phyloP scores from a whole-genome alignment of 2,113 vertebrate genomes.

The Esox niger region DNA sequence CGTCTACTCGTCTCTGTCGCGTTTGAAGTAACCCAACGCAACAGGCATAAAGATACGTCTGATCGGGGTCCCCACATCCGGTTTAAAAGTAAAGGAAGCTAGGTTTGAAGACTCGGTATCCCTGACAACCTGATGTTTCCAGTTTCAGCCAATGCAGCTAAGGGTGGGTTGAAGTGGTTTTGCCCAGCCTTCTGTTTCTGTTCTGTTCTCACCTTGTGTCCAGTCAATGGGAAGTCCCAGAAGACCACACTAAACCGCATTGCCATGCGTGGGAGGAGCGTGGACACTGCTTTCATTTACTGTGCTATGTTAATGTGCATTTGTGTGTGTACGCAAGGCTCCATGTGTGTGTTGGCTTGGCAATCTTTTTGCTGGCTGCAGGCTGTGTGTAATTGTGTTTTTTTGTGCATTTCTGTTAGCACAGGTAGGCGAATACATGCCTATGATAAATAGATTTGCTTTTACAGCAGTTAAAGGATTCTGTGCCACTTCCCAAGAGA shows the following conservation, averaged over 20 bases:
- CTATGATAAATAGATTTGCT: conserved; percentile 69
- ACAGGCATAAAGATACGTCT: too few species aligned
- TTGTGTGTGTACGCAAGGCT: conserved; percentile 28
- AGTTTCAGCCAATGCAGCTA: too few species aligned
- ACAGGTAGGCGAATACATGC: conserved; percentile 50
- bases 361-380: not conserved
- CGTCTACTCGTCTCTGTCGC: conserved; percentile 20
- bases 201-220: conserved; percentile 59
- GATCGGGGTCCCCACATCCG: too few species aligned
- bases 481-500: conserved; percentile 70
- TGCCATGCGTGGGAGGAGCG: conserved; percentile 59
- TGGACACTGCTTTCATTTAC: conserved; percentile 48
- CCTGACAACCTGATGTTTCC: too few species aligned
- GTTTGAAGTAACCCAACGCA: too few species aligned
- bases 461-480: conserved; percentile 70
- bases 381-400: conserved; percentile 11
- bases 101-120: too few species aligned
- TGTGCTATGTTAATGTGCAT: conserved; percentile 35
- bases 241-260: conserved; percentile 55
- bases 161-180: too few species aligned
- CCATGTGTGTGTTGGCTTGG: conserved; percentile 21
- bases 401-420: conserved; percentile 33
- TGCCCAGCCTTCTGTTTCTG: conserved; percentile 51
- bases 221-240: conserved; percentile 69
- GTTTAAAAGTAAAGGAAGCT: too few species aligned